Conservation (phyloP, 2,113 vertebrate species). For the Osmerus eperlanus region DNA sequence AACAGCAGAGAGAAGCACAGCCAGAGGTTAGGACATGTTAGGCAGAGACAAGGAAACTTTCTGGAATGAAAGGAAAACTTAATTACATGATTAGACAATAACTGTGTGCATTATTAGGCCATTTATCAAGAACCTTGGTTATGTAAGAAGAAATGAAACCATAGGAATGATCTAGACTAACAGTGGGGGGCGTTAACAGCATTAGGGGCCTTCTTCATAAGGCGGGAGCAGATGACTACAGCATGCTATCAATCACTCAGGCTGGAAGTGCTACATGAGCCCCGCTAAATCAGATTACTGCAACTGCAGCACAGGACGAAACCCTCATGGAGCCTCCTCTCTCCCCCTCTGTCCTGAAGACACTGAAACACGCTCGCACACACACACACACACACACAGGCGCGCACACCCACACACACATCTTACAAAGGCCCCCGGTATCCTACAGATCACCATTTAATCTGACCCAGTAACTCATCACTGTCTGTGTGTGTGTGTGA, state of each 20-base stretch:
- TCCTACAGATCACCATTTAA: conserved; percentile 45
- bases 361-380: conserved; percentile 15
- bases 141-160: conserved; percentile 58
- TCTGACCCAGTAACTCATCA: conserved; percentile 42
- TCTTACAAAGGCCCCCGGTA: conserved; percentile 16
- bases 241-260: conserved; percentile 65
- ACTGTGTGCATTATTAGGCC: conserved; percentile 59
- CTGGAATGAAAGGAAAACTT: conserved; percentile 18
- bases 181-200: conserved; percentile 52
- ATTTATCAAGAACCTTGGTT: conserved; percentile 60
- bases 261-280: conserved; percentile 54
- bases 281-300: conserved; percentile 57
- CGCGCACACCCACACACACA: neutral
- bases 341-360: conserved; percentile 15
- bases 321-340: conserved; percentile 41
- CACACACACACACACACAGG: conserved; percentile 14
- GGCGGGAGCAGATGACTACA: conserved; percentile 49
- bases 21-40: conserved; percentile 33
- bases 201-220: conserved; percentile 68
- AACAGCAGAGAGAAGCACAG: conserved; percentile 43
- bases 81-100: conserved; percentile 51
- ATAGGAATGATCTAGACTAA: conserved; percentile 64
- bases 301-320: conserved; percentile 18
- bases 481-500: conserved; percentile 16
- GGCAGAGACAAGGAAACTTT: neutral